Evolutionary conservation across 2,113 vertebrate genomes (phyloP), one percentile per base, ranked within the genome.

Genomic region (Ploceus nigricollis): DNA sequence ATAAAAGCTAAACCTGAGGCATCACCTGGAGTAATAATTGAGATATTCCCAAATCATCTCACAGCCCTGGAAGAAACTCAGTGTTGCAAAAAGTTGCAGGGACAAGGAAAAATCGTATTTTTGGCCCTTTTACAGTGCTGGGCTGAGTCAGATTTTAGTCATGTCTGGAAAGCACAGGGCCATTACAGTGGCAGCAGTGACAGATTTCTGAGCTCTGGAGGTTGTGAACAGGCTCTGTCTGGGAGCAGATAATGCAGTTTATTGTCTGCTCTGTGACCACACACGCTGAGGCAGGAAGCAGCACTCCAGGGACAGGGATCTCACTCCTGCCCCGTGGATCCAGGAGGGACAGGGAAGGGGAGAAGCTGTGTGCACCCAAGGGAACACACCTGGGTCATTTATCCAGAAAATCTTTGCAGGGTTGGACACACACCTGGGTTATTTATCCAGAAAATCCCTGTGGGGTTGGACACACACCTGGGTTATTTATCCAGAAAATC

Each of bases 71-170:
- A 30, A 70, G 68, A 47, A 77, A 53, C 16, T 28, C 63, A 7
- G 39, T 5, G 33, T 4, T 47, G 63, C 56, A 44, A 44, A 84
- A 93, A 77, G 56, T 48, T 40, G 19, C 0, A 1, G 24, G 24
- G 44, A 45, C 27, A 20, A 0, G 2, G 72, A 25, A 37, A 88
- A 94, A 80, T 31, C 20, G 23, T 40, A n/a, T 44, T 96, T 96
- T 87, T 96, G 90, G 68, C 68, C 68, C 20, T 71, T 86, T 89
- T 58, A 39, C 63, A 37, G 75, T 13, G 69, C 71, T 30, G 72
- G 72, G 78, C 91, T 94, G 93, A 95, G 80, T 95, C 86, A 94
- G 57, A 10, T 90, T 92, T 96, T 86, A 90, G 93, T 95, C 64
- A 90, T 61, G 96, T 94, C 94, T 96, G 90, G 90, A 78, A 86